phyloP scores from a whole-genome alignment of 2,113 vertebrate genomes.

The Brachypodius melanocephalos region DNA sequence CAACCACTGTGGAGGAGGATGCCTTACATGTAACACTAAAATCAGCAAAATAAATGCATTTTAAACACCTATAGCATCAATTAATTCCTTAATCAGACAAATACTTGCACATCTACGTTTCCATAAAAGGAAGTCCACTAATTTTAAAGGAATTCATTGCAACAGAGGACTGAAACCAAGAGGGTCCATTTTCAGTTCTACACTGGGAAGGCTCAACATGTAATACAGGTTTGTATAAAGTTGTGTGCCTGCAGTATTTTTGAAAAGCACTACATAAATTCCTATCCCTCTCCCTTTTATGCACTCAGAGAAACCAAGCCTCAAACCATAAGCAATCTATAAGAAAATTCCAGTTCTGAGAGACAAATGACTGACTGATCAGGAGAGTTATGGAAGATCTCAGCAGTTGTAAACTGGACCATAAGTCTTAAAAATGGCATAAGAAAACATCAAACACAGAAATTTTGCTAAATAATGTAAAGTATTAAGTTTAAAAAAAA shows the following conservation, averaged over 20 bases:
- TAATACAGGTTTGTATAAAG: neutral
- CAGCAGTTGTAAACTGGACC: neutral
- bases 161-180: neutral
- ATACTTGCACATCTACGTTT: neutral
- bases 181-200: neutral
- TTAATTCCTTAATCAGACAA: neutral
- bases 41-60: neutral
- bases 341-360: neutral
- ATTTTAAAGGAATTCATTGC: neutral
- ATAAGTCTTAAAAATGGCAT: neutral
- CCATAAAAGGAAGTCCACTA: neutral
- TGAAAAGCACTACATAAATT: neutral
- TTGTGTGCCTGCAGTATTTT: neutral
- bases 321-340: neutral
- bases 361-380: neutral
- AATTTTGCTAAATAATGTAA: neutral
- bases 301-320: neutral
- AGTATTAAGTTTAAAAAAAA: neutral
- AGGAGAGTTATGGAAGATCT: neutral
- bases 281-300: neutral
- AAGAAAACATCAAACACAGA: neutral
- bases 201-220: neutral
- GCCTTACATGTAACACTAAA: neutral
- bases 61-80: neutral
- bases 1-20: neutral